phyloP scores from a whole-genome alignment of 2,113 vertebrate genomes.

The Acrocephalus arundinaceus region DNA sequence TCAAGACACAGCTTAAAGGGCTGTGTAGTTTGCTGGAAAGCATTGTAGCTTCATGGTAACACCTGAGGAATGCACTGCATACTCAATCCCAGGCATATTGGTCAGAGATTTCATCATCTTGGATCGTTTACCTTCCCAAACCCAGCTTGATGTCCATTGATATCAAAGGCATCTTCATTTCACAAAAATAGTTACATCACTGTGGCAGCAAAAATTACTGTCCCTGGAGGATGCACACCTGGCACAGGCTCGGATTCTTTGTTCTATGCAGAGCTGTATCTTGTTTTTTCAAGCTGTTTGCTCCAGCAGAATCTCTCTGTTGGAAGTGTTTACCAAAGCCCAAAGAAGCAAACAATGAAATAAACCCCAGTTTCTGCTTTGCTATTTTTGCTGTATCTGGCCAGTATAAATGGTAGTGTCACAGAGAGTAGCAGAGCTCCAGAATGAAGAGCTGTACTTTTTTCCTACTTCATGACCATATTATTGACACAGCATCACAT shows the following conservation, averaged over 20 bases:
- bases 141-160: neutral
- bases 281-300: neutral
- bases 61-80: neutral
- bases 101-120: neutral
- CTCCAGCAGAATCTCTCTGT: neutral
- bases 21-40: neutral
- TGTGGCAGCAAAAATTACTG: neutral
- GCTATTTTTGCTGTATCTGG: neutral
- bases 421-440: neutral
- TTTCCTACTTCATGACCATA: neutral
- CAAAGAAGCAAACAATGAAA: neutral
- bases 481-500: neutral
- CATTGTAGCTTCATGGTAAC: neutral
- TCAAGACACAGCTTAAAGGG: neutral
- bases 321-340: neutral
- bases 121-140: rapidly evolving
- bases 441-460: neutral
- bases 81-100: rapidly evolving
- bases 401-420: neutral
- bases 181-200: neutral
- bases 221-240: neutral
- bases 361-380: neutral
- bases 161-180: neutral
- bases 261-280: neutral
- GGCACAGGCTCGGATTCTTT: rapidly evolving